Evolutionary conservation across 1,140 invertebrate species (phyloP), one percentile per base, ranked within the genome.

Genomic region (Pissodes strobi): DNA sequence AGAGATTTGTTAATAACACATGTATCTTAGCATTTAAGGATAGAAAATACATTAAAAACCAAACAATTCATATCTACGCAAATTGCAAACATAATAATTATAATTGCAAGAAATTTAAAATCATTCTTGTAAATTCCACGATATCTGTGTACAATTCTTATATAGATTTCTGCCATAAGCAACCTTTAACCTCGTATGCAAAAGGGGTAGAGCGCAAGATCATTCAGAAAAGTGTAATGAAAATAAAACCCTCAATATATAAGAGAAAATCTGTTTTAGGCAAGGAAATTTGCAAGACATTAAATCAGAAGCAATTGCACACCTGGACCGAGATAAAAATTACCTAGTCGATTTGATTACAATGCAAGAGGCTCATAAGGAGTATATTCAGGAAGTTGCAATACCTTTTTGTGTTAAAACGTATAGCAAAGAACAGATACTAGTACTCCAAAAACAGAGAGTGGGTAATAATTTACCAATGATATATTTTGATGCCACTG

Each of bases 341-440:
- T 43, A 61, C 10, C 8, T 61, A 1, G 8, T 30, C 3, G 58
- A 61, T 51, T 17, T 61, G 30, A 18, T 61, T 2, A 18, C 12
- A 21, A 61, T 61, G 58, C 58, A 60, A 25, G 13, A 13, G 10
- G 45, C 53, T 30, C 59, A 53, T 41, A 10, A n/a, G 2, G 59
- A 62, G 53, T 62, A 62, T 41, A 52, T 53, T n/a, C n/a, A 53
- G 19, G 39, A 61, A 34, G 43, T 61, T 3, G 25, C 43, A 6
- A n/a, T 51, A 1, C 58, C 58, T 25, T 39, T 61, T 15, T 25
- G 43, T 51, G 46, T 60, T 8, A 60, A 62, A 43, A 15, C 18
- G 0, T 53, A 25, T n/a, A 53, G 59, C 21, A 5, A 15, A 23
- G 46, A 62, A 41, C 48, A 62, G 27, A 37, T 62, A 2, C 3